A percentile compares a stretch with the other conserved stretches of the same genome.
Evolutionary conservation across 2,888 invertebrate species (phyloP).

Genomic region (Drosophila glabriapex): DNA sequence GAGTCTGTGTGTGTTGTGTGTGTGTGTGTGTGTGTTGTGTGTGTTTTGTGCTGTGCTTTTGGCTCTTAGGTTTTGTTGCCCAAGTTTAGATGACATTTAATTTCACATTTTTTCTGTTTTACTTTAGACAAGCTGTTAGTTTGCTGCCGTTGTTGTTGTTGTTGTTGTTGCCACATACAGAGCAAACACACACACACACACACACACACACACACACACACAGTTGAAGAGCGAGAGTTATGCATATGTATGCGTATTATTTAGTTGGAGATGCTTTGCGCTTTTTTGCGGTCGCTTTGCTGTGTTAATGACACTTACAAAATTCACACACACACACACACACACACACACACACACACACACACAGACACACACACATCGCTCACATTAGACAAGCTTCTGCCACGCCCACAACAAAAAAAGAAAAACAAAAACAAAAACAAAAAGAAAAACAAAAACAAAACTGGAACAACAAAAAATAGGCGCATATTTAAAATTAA

Average conservation of each 20-base stretch:
- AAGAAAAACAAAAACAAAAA: background rate
- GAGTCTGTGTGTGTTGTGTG: background rate
- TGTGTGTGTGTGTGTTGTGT: background rate
- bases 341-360: conserved; percentile 18
- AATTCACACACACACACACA: conserved; percentile 38
- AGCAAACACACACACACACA: conserved; percentile 16
- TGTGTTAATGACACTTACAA: conserved; percentile 78
- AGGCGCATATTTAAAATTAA: conserved; percentile 77
- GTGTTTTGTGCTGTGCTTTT: conserved; percentile 21
- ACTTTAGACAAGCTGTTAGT: conserved; percentile 43
- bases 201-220: background rate
- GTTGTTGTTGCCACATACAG: conserved; percentile 23
- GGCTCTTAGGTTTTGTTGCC: conserved; percentile 39
- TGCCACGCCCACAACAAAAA: conserved; percentile 46
- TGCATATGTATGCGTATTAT: conserved; percentile 59
- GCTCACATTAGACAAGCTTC: conserved; percentile 51
- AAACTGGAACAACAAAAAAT: background rate
- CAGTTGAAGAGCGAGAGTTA: conserved; percentile 27
- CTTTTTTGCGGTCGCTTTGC: conserved; percentile 81
- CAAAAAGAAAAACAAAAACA: background rate
- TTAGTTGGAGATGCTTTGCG: conserved; percentile 70
- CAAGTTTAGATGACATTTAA: conserved; percentile 65
- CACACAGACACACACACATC: conserved; percentile 21
- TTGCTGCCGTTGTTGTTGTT: conserved; percentile 37
- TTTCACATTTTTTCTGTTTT: conserved; percentile 36